These are phyloP conservation scores for Tortricodes alternella DNA, from an alignment of 2,888 invertebrate genomes.

Conservation along the genomic window DNA sequence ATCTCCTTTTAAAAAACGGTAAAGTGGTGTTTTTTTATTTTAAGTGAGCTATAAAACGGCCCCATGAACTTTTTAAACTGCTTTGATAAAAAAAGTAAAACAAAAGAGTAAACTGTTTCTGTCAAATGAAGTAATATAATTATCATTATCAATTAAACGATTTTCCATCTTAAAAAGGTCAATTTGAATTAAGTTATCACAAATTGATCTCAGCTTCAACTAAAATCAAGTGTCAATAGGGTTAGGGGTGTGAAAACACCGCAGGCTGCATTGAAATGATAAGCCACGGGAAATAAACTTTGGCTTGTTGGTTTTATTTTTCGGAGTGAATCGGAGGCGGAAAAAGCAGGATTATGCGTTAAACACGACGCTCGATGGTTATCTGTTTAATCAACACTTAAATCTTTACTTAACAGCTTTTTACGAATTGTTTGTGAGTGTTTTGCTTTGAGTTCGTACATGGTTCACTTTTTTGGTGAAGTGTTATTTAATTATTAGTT, in stretches of 20 bases:
- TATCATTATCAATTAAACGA: too few species aligned
- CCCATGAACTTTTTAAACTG: too few species aligned
- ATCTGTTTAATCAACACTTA: slow-evolving; percentile 24
- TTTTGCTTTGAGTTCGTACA: slow-evolving; percentile 10
- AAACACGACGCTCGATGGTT: slow-evolving; percentile 21
- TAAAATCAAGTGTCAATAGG: background rate
- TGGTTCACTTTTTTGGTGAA: background rate
- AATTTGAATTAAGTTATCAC: too few species aligned
- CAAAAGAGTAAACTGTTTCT: too few species aligned
- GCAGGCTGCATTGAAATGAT: too few species aligned
- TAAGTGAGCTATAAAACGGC: too few species aligned
- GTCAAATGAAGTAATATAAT: too few species aligned
- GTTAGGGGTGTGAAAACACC: background rate
- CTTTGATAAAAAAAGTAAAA: too few species aligned
- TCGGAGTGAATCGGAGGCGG: slow-evolving; percentile 9
- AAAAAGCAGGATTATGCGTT: slow-evolving; percentile 17
- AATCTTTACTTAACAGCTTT: slow-evolving; percentile 8
- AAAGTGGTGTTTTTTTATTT: too few species aligned
- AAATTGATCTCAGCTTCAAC: background rate
- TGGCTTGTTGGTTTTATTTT: background rate
- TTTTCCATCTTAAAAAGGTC: too few species aligned
- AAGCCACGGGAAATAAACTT: slow-evolving; percentile 8
- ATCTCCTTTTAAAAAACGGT: too few species aligned
- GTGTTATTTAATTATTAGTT: background rate
- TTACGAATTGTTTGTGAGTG: slow-evolving; percentile 14